Base-by-base conservation (phyloP, 1,140 invertebrate species). In the Vanessa tameamea region DNA sequence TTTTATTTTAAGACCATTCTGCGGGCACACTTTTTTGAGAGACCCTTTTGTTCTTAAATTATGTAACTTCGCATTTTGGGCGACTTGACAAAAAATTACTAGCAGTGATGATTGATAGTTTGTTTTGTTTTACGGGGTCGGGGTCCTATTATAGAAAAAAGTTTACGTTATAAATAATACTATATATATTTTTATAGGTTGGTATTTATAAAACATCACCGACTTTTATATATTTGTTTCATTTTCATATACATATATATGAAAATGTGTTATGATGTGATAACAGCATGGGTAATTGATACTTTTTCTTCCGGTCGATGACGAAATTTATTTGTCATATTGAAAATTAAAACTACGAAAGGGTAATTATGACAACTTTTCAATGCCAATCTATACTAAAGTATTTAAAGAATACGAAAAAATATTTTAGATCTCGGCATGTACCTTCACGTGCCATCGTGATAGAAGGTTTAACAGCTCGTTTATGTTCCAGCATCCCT, bases 21-120 rank as follows among this genome's bases (percentile, higher is more conserved):
- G 78, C 80, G 78, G 81, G 82, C 80, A 79, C 72, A 69, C 69
- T 88, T 85, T 89, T 89, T 90, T 85, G 70, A 73, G 72, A 75
- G 78, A 80, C 79, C 86, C 83, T 87, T 89, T 88, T 86, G 85
- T 89, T 87, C 79, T 84, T 89, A 87, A 89, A 87, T 90, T 88
- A 88, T 87, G 83, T 88, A 88, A 87, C 83, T 74, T 78, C 69
- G 81, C 80, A 83, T 85, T 83, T 83, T 76, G 72, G 77, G 71
- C 69, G 74, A 77, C 73, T 67, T 51, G 63, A 83, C 73, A 87
- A 85, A 83, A 85, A 87, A 81, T 78, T 77, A 69, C 66, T 63
- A 69, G 77, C 68, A 78, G 80, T 77, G 82, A 87, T 83, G 78
- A 83, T 77, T 78, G 75, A 82, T 80, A 70, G 77, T 81, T 79